Base-by-base conservation (phyloP, 2,888 invertebrate genomes). In the Idaea biselata region DNA sequence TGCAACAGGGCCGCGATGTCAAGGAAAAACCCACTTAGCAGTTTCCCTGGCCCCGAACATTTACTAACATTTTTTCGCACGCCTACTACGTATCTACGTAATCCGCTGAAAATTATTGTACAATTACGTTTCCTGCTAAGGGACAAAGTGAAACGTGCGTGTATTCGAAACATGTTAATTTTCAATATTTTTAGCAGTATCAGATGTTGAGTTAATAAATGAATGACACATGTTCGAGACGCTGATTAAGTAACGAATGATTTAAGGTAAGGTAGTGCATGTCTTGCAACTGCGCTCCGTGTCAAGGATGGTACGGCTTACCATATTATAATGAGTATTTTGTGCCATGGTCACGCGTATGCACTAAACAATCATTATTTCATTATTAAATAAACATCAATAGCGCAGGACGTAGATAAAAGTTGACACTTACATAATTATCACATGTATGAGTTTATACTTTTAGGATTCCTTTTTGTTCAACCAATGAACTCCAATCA, bases 1-100 rank as follows among this genome's bases (percentile, higher is more conserved):
- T 91, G 89, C 91, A 91, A 90, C 89, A 89, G 87, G 82, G 86
- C 86, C 85, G 79, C 84, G 80, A 88, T 91, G 91, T 92, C 91
- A 92, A 92, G 91, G 91, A 88, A 89, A 91, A 88, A 82, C 86
- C 88, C 82, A 91, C 86, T 90, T 90, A 85, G 78, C 86, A 83
- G 89, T 92, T 92, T 92, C 90, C 91, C 89, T 86, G 88, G 86
- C 90, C 88, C 85, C 87, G 86, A 87, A 82, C 77, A 73, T 70
- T 74, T 70, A 76, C 72, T 44, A 70, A 75, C 76, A 18, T 67
- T 77, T 72, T 79, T 83, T 79, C 75, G 80, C 77, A 71, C 77
- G 77, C 67, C 75, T 75, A 72, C 64, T 73, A n/a, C n/a, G n/a
- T n/a, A 65, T 68, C 67, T 62, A 69, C 67, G 58, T 68, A 68